phyloP scores from a whole-genome alignment of 2,797 vertebrate genomes.

The Hippopotamyrus pictus region DNA sequence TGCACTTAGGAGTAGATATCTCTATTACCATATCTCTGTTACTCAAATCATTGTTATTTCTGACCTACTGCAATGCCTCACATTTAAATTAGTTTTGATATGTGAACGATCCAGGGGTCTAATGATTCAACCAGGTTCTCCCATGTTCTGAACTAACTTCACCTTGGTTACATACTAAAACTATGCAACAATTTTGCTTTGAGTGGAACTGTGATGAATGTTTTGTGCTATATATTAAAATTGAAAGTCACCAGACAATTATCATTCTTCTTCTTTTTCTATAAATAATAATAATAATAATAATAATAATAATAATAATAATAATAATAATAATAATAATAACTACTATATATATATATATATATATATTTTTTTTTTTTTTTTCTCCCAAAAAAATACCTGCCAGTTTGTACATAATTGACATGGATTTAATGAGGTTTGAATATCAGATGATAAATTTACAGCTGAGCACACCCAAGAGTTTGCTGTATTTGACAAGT shows the following conservation, averaged over 20 bases:
- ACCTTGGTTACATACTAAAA: not conserved
- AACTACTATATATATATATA: too few relatives aligned
- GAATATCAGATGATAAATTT: not conserved
- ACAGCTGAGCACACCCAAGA: not conserved
- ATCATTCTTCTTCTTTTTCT: not conserved
- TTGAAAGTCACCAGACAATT: not conserved
- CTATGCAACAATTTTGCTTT: not conserved
- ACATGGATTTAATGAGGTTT: not conserved
- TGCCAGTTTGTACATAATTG: too few relatives aligned
- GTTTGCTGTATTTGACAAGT: not conserved
- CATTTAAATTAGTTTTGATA: not conserved
- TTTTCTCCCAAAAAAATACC: too few relatives aligned
- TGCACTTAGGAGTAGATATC: not conserved
- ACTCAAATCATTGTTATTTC: not conserved
- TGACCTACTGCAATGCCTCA: not conserved
- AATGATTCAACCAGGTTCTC: not conserved
- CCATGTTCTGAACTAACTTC: not conserved
- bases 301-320: too few relatives aligned
- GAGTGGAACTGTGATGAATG: not conserved
- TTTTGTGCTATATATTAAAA: not conserved
- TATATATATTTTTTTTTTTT: too few relatives aligned
- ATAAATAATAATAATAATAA: not conserved
- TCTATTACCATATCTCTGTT: not conserved
- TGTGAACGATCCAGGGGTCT: not conserved
- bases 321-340: too few relatives aligned